Conservation (phyloP, 2,797 vertebrate species). For the Scolopax rusticola region DNA sequence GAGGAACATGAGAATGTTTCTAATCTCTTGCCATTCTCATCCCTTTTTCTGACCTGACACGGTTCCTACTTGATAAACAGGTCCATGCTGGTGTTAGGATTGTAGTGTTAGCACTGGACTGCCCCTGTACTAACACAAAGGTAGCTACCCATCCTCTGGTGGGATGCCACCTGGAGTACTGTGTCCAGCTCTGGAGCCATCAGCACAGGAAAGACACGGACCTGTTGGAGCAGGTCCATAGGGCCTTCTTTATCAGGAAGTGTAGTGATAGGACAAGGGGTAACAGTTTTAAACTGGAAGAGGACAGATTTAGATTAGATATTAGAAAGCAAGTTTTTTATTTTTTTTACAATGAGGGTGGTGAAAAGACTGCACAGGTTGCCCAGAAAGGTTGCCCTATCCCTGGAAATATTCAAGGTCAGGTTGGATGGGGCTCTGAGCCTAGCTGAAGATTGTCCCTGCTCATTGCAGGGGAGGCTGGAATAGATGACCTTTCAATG, state of each 20-base stretch:
- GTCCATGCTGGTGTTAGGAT: background rate
- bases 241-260: background rate
- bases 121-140: background rate
- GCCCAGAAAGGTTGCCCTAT: background rate
- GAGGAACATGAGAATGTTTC: background rate
- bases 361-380: background rate
- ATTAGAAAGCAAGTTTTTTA: background rate
- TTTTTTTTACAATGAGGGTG: background rate
- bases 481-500: background rate
- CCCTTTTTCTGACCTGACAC: background rate
- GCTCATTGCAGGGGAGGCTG: background rate
- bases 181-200: background rate
- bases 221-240: background rate
- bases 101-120: background rate
- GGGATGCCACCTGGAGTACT: background rate
- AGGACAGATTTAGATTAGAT: background rate
- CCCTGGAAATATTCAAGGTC: background rate
- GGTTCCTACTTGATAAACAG: background rate
- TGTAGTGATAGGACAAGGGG: background rate
- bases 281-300: background rate
- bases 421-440: background rate
- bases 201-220: background rate
- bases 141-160: background rate
- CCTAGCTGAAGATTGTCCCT: background rate
- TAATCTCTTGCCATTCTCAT: background rate